A percentile compares a stretch with the other conserved stretches of the same genome.
These are phyloP conservation scores for Phalanger gymnotis DNA, from an alignment of 2,797 vertebrate species.

Conservation along the genomic window DNA sequence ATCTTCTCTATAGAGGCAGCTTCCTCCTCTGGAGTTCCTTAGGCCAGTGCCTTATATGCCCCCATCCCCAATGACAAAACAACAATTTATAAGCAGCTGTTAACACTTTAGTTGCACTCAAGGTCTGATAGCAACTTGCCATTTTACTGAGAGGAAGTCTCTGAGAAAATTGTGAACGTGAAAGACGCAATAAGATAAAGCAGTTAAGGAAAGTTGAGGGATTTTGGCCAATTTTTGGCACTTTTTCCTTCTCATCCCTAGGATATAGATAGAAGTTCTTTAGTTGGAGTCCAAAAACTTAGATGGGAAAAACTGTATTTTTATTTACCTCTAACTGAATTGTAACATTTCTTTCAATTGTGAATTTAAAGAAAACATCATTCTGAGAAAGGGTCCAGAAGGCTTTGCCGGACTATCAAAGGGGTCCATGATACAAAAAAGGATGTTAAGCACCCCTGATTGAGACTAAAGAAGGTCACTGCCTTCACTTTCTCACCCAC, in stretches of 20 bases:
- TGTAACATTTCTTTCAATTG: not conserved
- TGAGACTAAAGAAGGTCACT: not conserved
- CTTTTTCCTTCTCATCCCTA: not conserved
- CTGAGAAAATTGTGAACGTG: not conserved
- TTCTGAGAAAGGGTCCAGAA: not conserved
- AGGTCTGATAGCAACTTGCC: not conserved
- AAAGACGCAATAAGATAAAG: not conserved
- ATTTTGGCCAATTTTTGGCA: not conserved
- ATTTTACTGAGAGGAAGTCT: not conserved
- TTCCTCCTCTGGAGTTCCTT: not conserved
- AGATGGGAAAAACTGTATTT: not conserved
- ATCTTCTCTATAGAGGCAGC: not conserved
- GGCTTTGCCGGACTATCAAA: not conserved
- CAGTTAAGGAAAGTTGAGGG: not conserved
- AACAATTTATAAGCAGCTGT: not conserved
- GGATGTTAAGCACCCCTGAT: not conserved
- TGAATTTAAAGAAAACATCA: not conserved
- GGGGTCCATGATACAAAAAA: not conserved
- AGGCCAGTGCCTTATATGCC: not conserved
- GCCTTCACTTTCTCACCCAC: not conserved
- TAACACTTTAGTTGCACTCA: not conserved
- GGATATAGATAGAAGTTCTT: not conserved
- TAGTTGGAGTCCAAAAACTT: not conserved
- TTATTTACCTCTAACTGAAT: not conserved
- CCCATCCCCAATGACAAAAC: not conserved